phyloP scores from a whole-genome alignment of 2,888 invertebrate species.

The Gastracanthus pulcherrimus region DNA sequence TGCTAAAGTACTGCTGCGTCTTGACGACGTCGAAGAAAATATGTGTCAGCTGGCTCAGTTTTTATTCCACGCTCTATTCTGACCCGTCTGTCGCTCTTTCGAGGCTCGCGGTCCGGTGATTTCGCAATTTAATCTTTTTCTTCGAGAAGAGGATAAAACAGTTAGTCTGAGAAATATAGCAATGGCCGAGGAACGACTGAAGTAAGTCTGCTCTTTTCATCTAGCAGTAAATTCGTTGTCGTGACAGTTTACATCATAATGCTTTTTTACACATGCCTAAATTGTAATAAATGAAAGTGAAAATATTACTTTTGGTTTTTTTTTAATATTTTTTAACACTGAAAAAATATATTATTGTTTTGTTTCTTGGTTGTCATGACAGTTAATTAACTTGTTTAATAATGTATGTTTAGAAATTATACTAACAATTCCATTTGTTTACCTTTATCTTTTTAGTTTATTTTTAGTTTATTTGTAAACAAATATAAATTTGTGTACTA shows the following conservation, averaged over 20 bases:
- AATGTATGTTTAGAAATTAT: background rate
- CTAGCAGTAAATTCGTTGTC: background rate
- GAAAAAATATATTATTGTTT: constrained; percentile 7
- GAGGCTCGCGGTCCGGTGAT: background rate
- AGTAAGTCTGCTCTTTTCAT: constrained; percentile 51
- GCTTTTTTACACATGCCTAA: background rate
- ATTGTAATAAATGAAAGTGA: no score
- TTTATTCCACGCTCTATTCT: constrained; percentile 33
- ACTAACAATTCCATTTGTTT: background rate
- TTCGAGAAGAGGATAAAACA: background rate
- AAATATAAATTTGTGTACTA: background rate
- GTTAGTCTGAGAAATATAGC: constrained; percentile 57
- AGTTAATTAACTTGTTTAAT: constrained; percentile 24
- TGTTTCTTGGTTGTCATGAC: constrained; percentile 31
- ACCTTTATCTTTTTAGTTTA: background rate
- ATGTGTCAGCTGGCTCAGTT: constrained; percentile 42
- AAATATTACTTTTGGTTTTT: background rate
- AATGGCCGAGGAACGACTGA: constrained; percentile 54
- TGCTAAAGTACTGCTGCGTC: background rate
- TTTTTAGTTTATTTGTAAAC: background rate
- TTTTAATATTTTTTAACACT: background rate
- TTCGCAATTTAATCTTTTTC: constrained; percentile 12
- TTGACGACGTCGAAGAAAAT: background rate
- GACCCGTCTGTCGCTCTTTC: background rate
- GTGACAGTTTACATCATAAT: no score